A percentile compares a stretch with the other conserved stretches of the same genome.
These are phyloP conservation scores for Oxyura jamaicensis DNA, from an alignment of 2,113 vertebrate species.

Conservation along the genomic window DNA sequence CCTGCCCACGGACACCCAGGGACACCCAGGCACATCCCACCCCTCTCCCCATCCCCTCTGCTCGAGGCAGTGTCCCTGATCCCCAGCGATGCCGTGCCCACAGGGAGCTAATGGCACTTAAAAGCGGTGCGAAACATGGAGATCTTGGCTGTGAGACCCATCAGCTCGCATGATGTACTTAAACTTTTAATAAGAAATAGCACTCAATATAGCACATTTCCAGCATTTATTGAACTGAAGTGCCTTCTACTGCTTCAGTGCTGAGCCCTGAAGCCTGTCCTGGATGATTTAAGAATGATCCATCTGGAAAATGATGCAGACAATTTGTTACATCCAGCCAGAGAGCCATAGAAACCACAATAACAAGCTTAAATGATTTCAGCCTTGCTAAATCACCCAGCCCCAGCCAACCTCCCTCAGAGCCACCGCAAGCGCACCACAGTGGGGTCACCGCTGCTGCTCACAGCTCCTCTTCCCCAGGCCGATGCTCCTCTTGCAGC, in stretches of 20 bases:
- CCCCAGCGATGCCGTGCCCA: background rate
- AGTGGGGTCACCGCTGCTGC: background rate
- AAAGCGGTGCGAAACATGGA: background rate
- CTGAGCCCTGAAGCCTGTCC: slow-evolving; percentile 49
- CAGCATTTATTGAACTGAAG: slow-evolving; percentile 45
- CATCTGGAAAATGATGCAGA: slow-evolving; percentile 67
- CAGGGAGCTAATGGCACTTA: accelerated
- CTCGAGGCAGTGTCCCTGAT: background rate
- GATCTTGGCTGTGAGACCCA: background rate
- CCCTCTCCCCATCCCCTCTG: too few species aligned
- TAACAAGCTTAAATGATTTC: slow-evolving; percentile 62
- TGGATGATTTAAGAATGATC: slow-evolving; percentile 63
- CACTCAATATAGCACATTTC: background rate
- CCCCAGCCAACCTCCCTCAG: background rate
- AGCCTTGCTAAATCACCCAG: slow-evolving; percentile 45
- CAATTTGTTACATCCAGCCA: slow-evolving; percentile 58
- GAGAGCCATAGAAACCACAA: slow-evolving; percentile 64
- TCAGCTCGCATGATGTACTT: background rate
- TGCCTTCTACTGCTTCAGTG: slow-evolving; percentile 1
- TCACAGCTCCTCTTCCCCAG: background rate
- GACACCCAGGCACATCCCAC: too few species aligned
- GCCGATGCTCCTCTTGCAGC: background rate
- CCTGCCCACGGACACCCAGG: too few species aligned
- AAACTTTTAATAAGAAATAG: slow-evolving; percentile 46
- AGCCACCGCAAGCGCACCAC: accelerated